Evolutionary conservation across 2,797 vertebrate species (phyloP), one percentile per base, ranked within the genome.

Genomic region (Catostomus latipinnis): DNA sequence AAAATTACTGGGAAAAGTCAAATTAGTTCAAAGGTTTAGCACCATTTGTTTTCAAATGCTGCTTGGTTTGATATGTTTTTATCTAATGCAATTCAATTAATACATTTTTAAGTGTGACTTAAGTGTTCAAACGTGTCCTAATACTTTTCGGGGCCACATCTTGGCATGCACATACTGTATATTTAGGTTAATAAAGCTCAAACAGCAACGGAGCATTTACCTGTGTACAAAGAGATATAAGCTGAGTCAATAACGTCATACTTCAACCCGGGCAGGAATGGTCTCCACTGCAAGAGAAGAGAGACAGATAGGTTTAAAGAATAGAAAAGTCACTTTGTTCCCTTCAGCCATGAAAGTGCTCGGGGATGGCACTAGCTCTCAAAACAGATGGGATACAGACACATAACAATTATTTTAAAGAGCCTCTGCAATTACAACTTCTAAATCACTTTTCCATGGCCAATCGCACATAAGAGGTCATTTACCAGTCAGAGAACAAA

Each of bases 181-280:
- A 56, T 56, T 10, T 4, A 53, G 52, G n/a, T 58, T 1, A 5
- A 58, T 58, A 18, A 16, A 8, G n/a, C 6, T 14, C 1, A 58
- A 58, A 18, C 8, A 22, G 60, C 5, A 34, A 52, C 4, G 7
- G 0, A 56, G 61, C 4, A 16, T 74, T 81, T 83, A 96, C 95
- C 95, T 89, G 95, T 93, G 88, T 96, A 96, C 57, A 96, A 87
- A 3, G 95, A 96, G 86, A 96, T 90, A 87, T 94, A 93, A 16
- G 92, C 86, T 0, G 95, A 92, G 83, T 92, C 93, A 7, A 96
- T 92, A 86, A 96, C 92, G 67, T 96, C 95, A 1, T 95, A 96
- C 90, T 95, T 96, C 90, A 93, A 85, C 72, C 94, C 94, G 0
- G 95, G 95, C 62, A 96, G 92, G 86, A 94, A 95, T 71, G 93